Evolutionary conservation across 2,888 invertebrate genomes (phyloP).

Genomic region (Brachyptera putata): DNA sequence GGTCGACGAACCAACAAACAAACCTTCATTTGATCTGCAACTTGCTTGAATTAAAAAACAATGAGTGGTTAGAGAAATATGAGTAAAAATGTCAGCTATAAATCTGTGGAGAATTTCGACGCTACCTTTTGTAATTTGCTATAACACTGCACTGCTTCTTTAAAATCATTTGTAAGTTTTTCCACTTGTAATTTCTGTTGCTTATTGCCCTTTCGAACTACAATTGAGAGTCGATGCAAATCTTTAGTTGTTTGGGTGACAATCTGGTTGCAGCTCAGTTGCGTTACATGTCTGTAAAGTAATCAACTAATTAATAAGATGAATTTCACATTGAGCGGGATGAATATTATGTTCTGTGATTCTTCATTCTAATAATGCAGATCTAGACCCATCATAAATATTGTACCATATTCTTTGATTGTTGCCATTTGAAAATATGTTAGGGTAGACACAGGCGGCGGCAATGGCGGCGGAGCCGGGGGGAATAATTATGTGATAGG

Average conservation of each 20-base stretch:
- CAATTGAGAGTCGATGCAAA: constrained; percentile 63
- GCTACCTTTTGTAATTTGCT: constrained; percentile 73
- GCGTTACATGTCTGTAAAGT: constrained; percentile 63
- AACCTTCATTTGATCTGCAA: constrained; percentile 66
- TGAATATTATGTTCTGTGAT: neutral
- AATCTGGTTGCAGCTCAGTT: constrained; percentile 68
- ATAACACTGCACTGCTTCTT: constrained; percentile 72
- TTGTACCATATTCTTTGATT: too few relatives aligned
- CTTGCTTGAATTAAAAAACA: constrained; percentile 46
- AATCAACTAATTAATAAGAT: neutral
- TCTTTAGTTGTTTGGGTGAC: constrained; percentile 70
- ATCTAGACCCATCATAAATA: neutral
- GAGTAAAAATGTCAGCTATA: too few relatives aligned
- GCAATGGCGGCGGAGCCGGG: too few relatives aligned
- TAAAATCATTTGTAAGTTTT: constrained; percentile 76
- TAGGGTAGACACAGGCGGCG: too few relatives aligned
- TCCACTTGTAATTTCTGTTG: constrained; percentile 80
- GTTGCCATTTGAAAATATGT: too few relatives aligned
- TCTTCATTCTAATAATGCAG: neutral
- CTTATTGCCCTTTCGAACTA: constrained; percentile 68
- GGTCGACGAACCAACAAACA: constrained; percentile 47
- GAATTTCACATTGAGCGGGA: neutral
- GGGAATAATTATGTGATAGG: too few relatives aligned
- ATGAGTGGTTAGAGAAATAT: neutral
- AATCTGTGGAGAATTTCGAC: too few relatives aligned